Conservation (phyloP, 2,888 invertebrate species). For the Scrobipalpa atriplicella region DNA sequence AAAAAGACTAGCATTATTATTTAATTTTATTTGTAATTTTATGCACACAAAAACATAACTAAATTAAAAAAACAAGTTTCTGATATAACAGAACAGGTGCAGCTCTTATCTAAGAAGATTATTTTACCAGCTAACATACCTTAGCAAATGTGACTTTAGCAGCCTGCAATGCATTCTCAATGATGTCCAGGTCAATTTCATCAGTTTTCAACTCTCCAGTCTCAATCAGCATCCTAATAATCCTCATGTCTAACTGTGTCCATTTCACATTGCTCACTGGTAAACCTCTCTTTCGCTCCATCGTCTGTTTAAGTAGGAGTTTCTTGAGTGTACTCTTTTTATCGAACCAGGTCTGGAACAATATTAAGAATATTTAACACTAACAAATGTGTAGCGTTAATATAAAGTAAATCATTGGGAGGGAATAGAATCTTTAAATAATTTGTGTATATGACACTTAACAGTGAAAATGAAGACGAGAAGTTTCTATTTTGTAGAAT, state of each 20-base stretch:
- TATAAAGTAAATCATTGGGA: too few species aligned
- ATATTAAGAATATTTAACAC: neutral
- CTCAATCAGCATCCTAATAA: neutral
- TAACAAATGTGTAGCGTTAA: too few species aligned
- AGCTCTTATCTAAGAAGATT: neutral
- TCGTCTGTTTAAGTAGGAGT: neutral
- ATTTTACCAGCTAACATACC: neutral
- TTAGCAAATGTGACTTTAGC: neutral
- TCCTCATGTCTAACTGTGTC: neutral
- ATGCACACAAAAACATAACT: too few species aligned
- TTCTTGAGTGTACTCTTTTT: neutral
- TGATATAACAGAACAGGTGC: neutral
- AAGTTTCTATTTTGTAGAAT: too few species aligned
- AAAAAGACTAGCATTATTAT: too few species aligned
- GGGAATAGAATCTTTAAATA: too few species aligned
- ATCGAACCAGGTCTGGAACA: slow-evolving; percentile 3
- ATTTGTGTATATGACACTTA: too few species aligned
- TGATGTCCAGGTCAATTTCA: neutral
- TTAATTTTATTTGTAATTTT: too few species aligned
- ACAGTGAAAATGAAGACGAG: too few species aligned
- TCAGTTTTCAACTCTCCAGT: neutral
- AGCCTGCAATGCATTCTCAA: neutral
- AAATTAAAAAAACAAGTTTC: too few species aligned
- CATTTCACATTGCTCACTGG: neutral
- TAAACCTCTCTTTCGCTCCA: neutral